Conservation (phyloP, 2,888 invertebrate species). For the Plebejus melissa region DNA sequence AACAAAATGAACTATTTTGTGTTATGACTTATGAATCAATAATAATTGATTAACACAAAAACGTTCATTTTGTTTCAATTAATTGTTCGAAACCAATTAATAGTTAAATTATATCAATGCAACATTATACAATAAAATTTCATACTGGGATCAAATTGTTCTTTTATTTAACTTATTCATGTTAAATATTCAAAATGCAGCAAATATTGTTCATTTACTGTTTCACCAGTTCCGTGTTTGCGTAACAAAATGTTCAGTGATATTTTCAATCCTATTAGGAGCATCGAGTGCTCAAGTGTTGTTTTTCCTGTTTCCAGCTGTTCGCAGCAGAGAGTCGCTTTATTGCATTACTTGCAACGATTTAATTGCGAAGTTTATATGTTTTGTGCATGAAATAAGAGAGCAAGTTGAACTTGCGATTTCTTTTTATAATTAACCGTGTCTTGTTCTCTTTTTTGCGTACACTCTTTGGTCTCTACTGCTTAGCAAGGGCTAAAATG, state of each 20-base stretch:
- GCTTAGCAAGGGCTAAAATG: no score
- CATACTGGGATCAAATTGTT: neutral
- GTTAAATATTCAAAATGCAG: neutral
- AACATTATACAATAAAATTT: neutral
- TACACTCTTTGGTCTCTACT: no score
- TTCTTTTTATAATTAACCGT: neutral
- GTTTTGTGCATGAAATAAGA: neutral
- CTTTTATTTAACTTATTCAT: neutral
- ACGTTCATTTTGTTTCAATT: no score
- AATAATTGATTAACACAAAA: no score
- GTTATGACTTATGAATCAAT: no score
- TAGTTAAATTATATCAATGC: no score
- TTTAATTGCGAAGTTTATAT: neutral
- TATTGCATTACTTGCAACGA: constrained; percentile 9
- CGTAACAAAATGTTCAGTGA: neutral
- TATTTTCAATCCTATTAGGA: neutral
- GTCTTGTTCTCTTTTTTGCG: neutral
- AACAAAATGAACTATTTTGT: no score
- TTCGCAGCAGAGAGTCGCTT: neutral
- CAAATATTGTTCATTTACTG: neutral
- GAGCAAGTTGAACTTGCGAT: neutral
- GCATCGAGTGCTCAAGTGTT: neutral
- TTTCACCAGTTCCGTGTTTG: neutral
- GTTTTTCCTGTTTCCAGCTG: neutral
- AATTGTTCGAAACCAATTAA: no score